These are phyloP conservation scores for Ceriagrion tenellum DNA, from an alignment of 2,888 invertebrate species.

Conservation along the genomic window DNA sequence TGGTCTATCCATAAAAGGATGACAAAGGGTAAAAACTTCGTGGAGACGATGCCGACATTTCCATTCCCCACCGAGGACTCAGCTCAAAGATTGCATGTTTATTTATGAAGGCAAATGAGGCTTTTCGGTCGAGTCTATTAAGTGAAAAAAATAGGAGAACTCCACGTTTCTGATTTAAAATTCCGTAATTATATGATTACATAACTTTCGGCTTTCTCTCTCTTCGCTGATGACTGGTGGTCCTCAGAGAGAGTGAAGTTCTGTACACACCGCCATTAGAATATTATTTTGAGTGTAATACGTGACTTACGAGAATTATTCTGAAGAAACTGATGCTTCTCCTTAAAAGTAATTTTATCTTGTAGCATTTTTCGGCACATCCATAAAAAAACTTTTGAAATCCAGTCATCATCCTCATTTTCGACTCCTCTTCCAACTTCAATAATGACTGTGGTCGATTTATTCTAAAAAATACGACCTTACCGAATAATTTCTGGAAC, in stretches of 20 bases:
- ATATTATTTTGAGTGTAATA: not conserved
- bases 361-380: too few relatives aligned
- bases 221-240: not conserved
- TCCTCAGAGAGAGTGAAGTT: not conserved
- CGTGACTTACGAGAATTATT: too few relatives aligned
- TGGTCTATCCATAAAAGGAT: not conserved
- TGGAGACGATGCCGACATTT: not conserved
- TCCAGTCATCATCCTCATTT: too few relatives aligned
- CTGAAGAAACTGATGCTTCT: too few relatives aligned
- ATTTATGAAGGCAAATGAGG: not conserved
- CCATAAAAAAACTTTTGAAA: too few relatives aligned
- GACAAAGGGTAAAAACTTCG: not conserved
- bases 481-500: too few relatives aligned
- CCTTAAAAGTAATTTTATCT: too few relatives aligned
- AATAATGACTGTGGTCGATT: too few relatives aligned
- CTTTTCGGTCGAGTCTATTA: not conserved
- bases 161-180: not conserved
- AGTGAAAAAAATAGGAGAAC: not conserved
- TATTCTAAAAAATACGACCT: too few relatives aligned
- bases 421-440: too few relatives aligned
- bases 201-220: not conserved
- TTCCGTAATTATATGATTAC: not conserved
- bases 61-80: not conserved
- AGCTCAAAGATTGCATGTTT: not conserved
- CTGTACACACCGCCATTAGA: not conserved